Evolutionary conservation across 2,113 vertebrate genomes (phyloP), one percentile per base, ranked within the genome.

Genomic region (Trinectes maculatus): DNA sequence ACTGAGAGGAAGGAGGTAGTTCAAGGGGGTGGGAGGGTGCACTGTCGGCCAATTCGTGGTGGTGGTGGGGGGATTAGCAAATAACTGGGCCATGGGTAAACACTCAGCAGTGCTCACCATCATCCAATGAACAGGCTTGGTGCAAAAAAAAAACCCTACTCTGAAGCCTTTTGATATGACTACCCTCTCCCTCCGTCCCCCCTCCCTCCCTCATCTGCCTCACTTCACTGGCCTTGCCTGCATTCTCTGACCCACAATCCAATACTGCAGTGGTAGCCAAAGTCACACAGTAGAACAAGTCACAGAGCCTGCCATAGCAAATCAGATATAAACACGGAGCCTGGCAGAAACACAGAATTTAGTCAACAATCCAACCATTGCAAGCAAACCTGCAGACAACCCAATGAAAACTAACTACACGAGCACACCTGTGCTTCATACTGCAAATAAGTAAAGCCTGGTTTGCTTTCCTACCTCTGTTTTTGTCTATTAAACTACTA

Each of bases 21-120:
- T 58, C 22, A 26, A 15, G 47, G 22, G 64, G 70, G 42, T 11
- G 59, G 69, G 83, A 60, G 82, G 80, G 68, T 67, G 83, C 67
- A 81, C 40, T 9, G 74, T 81, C 87, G 81, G 80, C 87, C 86
- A 82, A 72, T 70, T 69, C n/a, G 19, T 22, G 19, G 43, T 19
- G 43, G 43, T 13, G 52, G 78, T 43, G 77, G 69, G 44, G 69
- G 75, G 88, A 88, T 89, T 90, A 87, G 77, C 79, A 89, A 90
- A 89, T 89, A 91, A 89, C 87, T 91, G 89, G 90, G 90, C 86
- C 89, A 90, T 87, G 86, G 86, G 90, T 89, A 89, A 88, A 89
- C 84, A 86, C 82, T 75, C 78, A 77, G 74, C 72, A 57, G 58
- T 74, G 69, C 74, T 59, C 10, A 63, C 51, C 66, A 61, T 77